phyloP scores from a whole-genome alignment of 2,888 invertebrate species.

The Gymnosoma rotundatum region DNA sequence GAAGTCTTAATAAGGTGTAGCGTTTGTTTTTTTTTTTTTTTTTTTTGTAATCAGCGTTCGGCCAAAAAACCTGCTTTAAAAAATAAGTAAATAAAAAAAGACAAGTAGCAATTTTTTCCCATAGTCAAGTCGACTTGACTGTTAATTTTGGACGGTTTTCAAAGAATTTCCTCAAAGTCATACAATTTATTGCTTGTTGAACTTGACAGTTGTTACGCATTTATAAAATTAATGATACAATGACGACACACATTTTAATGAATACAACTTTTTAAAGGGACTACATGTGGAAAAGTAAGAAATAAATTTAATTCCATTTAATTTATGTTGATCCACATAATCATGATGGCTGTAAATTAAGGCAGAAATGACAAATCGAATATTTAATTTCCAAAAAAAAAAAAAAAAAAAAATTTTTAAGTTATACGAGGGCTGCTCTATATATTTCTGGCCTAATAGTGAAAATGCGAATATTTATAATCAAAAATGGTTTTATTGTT shows the following conservation, averaged over 20 bases:
- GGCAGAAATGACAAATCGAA: no score
- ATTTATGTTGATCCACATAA: no score
- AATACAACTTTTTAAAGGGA: not conserved
- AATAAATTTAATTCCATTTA: not conserved
- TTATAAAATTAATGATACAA: constrained; percentile 53
- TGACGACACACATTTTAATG: constrained; percentile 48
- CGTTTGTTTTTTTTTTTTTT: not conserved
- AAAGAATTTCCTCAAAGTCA: not conserved
- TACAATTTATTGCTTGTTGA: constrained; percentile 60
- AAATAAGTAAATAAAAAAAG: not conserved
- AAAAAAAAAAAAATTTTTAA: no score
- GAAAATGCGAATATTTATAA: no score
- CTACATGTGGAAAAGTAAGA: no score
- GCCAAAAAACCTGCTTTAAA: not conserved
- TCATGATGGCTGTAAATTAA: no score
- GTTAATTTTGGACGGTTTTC: not conserved
- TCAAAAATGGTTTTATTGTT: no score
- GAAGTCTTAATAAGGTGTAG: constrained; percentile 1
- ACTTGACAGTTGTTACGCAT: constrained; percentile 64
- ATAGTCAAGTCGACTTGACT: not conserved
- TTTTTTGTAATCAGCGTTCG: not conserved
- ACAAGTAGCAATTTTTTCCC: constrained; percentile 4
- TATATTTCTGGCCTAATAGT: no score
- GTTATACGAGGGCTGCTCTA: no score
- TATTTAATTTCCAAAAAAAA: no score